A percentile compares a stretch with the other conserved stretches of the same genome.
Evolutionary conservation across 2,888 invertebrate genomes (phyloP).

Genomic region (Allygus modestus): DNA sequence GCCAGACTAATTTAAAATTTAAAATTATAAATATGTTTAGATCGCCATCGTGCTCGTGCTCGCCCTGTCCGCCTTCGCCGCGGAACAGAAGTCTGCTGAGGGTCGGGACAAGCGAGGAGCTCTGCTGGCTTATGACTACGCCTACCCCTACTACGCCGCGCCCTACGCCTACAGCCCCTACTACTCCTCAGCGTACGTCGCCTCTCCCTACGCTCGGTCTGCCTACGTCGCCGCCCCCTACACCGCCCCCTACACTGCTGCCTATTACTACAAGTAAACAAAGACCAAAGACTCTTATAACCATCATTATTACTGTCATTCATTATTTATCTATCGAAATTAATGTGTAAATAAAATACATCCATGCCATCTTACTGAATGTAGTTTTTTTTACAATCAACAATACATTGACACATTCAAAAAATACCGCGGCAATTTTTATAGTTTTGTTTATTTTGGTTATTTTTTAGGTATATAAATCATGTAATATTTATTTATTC

Average conservation of each 20-base stretch:
- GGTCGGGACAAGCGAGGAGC: slow-evolving; percentile 53
- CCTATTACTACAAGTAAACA: slow-evolving; percentile 23
- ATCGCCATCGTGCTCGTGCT: slow-evolving; percentile 25
- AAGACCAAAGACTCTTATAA: background rate
- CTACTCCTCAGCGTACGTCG: slow-evolving; percentile 42
- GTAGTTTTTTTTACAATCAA: too few relatives aligned
- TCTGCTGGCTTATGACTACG: slow-evolving; percentile 39
- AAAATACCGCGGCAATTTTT: too few relatives aligned
- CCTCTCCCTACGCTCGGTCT: slow-evolving; percentile 47
- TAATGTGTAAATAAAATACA: too few relatives aligned
- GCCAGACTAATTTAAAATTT: too few relatives aligned
- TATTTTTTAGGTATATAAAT: too few relatives aligned
- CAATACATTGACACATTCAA: too few relatives aligned
- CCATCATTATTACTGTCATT: background rate
- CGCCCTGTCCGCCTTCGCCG: slow-evolving; percentile 30
- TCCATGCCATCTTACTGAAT: too few relatives aligned
- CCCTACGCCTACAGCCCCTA: slow-evolving; percentile 54
- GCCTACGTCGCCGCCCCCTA: slow-evolving; percentile 44
- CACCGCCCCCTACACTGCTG: slow-evolving; percentile 48
- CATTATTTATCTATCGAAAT: background rate
- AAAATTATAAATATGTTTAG: too few relatives aligned
- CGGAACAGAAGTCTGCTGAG: slow-evolving; percentile 48
- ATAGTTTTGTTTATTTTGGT: too few relatives aligned
- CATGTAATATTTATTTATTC: too few relatives aligned
- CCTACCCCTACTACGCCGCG: slow-evolving; percentile 52